phyloP scores from a whole-genome alignment of 2,113 vertebrate genomes.

The Mesembrinibis cayennensis region DNA sequence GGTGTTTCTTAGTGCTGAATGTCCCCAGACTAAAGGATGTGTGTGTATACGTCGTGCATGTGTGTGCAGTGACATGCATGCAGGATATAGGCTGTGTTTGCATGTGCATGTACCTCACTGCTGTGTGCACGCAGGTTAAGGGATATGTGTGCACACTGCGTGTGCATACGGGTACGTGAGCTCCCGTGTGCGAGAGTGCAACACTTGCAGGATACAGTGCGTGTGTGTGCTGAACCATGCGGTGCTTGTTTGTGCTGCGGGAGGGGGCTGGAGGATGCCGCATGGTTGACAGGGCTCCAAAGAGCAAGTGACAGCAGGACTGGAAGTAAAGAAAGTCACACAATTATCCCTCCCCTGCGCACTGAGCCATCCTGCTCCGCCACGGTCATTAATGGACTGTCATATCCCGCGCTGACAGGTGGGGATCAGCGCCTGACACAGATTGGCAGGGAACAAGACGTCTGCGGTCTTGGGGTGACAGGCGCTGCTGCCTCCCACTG shows the following conservation, averaged over 20 bases:
- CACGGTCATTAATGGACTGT: background rate
- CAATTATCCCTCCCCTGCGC: background rate
- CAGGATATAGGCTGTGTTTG: background rate
- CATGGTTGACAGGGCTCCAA: background rate
- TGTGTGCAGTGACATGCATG: fast-evolving
- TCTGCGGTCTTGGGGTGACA: background rate
- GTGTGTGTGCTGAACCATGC: fast-evolving
- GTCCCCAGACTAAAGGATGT: background rate
- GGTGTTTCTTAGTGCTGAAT: background rate
- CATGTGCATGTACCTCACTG: fast-evolving
- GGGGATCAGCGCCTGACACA: background rate
- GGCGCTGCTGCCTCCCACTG: background rate
- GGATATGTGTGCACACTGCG: fast-evolving
- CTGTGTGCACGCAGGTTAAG: background rate
- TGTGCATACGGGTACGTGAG: fast-evolving
- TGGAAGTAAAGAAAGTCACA: background rate
- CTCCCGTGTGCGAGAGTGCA: fast-evolving
- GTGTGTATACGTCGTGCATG: fast-evolving
- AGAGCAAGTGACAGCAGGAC: background rate
- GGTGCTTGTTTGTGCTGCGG: fast-evolving
- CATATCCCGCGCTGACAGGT: background rate
- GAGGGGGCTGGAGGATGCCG: background rate
- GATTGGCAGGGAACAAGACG: background rate
- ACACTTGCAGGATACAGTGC: fast-evolving
- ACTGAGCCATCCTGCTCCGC: background rate